Evolutionary conservation across 2,113 vertebrate species (phyloP).

Genomic region (Naja naja): DNA sequence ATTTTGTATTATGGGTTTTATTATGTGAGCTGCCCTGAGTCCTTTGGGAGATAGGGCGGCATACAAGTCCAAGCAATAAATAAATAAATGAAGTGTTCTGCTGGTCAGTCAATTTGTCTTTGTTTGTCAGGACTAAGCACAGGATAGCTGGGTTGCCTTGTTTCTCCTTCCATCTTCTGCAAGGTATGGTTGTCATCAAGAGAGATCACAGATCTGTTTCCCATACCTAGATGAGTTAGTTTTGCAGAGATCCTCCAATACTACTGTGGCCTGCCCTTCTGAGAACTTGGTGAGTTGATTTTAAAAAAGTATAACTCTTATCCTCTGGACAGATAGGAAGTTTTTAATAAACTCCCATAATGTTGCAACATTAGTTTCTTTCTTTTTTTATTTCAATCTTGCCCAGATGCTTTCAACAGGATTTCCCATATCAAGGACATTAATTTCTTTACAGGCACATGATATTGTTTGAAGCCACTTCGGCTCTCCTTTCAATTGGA

Average conservation of each 20-base stretch:
- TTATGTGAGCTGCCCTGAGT: no score
- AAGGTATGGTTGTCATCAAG: not conserved
- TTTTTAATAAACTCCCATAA: not conserved
- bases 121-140: not conserved
- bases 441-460: not conserved
- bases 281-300: not conserved
- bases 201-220: not conserved
- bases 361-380: not conserved
- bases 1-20: no score
- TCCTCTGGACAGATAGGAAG: not conserved
- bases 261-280: not conserved
- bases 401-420: not conserved
- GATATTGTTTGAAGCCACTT: not conserved
- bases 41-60: no score
- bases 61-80: no score
- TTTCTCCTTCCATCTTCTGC: not conserved
- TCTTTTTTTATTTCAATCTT: not conserved
- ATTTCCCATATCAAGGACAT: not conserved
- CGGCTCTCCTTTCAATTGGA: not conserved
- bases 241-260: not conserved
- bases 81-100: no score
- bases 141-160: not conserved
- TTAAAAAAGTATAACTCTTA: not conserved
- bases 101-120: not conserved
- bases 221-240: not conserved